Evolutionary conservation across 2,888 invertebrate species (phyloP).

Genomic region (Tetragnatha montana): DNA sequence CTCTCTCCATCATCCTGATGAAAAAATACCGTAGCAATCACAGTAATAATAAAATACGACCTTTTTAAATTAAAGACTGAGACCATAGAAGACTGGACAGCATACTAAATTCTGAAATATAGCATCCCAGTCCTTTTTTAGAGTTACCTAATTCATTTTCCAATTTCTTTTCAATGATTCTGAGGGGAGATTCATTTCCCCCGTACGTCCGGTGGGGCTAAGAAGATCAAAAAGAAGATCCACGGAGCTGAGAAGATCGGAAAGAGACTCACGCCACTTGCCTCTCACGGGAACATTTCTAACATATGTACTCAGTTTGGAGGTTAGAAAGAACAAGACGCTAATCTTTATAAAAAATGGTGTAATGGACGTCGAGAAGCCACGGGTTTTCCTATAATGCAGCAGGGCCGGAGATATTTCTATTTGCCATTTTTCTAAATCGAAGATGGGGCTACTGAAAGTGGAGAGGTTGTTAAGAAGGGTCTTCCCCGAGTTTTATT

Average conservation of each 20-base stretch:
- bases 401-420: neutral
- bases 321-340: neutral
- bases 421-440: neutral
- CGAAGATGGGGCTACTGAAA: neutral
- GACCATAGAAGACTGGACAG: neutral
- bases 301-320: constrained; percentile 23
- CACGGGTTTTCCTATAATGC: neutral
- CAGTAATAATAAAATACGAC: neutral
- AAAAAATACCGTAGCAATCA: neutral
- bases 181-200: neutral
- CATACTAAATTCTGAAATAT: neutral
- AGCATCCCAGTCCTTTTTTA: neutral
- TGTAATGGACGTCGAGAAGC: constrained; percentile 4
- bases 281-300: neutral
- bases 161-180: neutral
- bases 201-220: neutral
- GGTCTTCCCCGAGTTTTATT: neutral
- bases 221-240: constrained; percentile 6
- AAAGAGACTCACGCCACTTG: constrained; percentile 2
- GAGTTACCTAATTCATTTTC: neutral
- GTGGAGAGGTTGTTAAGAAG: neutral
- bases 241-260: too few species aligned
- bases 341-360: constrained; percentile 12
- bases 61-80: neutral
- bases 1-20: neutral